A percentile compares a stretch with the other conserved stretches of the same genome.
Conservation (phyloP, 2,888 invertebrate genomes). For the Meloe dianella region DNA sequence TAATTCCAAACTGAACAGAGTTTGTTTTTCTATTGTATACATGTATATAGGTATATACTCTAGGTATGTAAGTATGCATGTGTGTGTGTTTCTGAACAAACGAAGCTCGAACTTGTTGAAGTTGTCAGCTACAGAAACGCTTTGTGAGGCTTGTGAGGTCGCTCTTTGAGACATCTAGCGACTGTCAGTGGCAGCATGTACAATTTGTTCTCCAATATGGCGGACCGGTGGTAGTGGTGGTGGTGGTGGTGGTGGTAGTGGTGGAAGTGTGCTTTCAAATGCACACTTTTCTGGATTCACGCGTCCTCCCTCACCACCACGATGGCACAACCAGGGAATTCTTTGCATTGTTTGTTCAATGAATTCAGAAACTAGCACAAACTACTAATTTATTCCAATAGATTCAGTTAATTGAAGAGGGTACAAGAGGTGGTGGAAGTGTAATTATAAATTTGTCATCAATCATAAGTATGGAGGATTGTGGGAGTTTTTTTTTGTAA, state of each 20-base stretch:
- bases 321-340: background rate
- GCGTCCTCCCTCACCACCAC: constrained; percentile 22
- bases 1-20: constrained; percentile 48
- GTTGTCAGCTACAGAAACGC: constrained; percentile 55
- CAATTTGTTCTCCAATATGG: constrained; percentile 58
- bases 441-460: too few relatives aligned
- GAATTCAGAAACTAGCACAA: too few relatives aligned
- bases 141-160: constrained; percentile 54
- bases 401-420: too few relatives aligned
- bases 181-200: constrained; percentile 56
- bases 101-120: constrained; percentile 57
- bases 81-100: constrained; percentile 44
- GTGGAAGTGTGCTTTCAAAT: constrained; percentile 51
- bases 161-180: constrained; percentile 59
- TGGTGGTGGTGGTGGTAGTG: constrained; percentile 46
- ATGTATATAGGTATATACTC: background rate
- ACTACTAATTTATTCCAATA: too few relatives aligned
- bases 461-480: too few relatives aligned
- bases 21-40: constrained; percentile 48
- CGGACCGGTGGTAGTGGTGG: constrained; percentile 42
- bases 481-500: too few relatives aligned
- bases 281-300: constrained; percentile 46
- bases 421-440: too few relatives aligned
- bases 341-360: too few relatives aligned
- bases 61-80: background rate